These are phyloP conservation scores for Halcyon leucocephala DNA, from an alignment of 2,797 vertebrate genomes.

Conservation along the genomic window DNA sequence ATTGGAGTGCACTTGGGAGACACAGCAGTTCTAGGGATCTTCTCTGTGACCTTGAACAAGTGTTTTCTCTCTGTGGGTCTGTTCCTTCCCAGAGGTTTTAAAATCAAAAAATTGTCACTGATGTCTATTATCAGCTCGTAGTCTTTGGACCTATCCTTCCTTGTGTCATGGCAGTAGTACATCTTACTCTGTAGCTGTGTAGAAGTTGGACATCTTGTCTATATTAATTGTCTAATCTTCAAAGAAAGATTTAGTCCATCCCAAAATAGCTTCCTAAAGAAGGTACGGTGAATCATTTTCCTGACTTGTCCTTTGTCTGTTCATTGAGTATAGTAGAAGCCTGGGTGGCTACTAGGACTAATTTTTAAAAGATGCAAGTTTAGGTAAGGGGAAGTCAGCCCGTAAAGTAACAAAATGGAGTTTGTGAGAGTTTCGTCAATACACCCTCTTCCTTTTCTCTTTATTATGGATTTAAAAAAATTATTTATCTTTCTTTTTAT, in stretches of 20 bases:
- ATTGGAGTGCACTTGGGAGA: neutral
- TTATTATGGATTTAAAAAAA: neutral
- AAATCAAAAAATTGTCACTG: neutral
- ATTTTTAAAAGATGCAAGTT: neutral
- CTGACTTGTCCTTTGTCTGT: neutral
- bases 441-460: neutral
- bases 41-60: conserved; percentile 22
- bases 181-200: neutral
- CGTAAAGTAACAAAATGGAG: neutral
- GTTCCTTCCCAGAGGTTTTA: neutral
- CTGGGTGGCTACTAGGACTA: neutral
- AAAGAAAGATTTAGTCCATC: conserved; percentile 5
- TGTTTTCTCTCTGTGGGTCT: neutral
- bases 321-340: neutral
- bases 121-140: neutral
- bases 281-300: conserved; percentile 21
- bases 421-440: neutral
- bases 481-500: neutral
- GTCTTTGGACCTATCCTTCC: neutral
- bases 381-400: neutral
- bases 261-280: conserved; percentile 38
- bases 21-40: neutral
- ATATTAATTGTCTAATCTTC: neutral
- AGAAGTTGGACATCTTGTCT: neutral
- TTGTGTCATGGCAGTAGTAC: neutral